Conservation (phyloP, 2,113 vertebrate genomes). For the Pelecanoides urinatrix region DNA sequence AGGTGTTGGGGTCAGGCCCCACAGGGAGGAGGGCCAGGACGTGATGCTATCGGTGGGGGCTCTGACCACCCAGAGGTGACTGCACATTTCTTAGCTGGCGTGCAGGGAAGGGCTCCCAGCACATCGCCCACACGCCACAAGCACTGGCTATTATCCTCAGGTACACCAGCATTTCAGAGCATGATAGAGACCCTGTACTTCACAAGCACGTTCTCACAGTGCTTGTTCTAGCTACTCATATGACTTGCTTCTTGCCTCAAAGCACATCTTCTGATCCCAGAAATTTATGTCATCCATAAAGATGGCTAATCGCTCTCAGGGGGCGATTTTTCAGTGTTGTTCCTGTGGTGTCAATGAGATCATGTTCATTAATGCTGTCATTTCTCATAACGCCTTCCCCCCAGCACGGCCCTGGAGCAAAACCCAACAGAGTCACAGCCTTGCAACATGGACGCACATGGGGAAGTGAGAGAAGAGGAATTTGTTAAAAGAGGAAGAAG, state of each 20-base stretch:
- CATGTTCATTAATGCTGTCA: not conserved
- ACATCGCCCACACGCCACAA: not conserved
- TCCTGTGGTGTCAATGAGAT: not conserved
- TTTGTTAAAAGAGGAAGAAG: not conserved
- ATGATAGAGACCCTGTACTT: not conserved
- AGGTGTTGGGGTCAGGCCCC: not conserved
- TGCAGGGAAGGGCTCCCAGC: not conserved
- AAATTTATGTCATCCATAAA: not conserved
- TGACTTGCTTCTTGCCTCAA: not conserved
- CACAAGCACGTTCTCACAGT: not conserved
- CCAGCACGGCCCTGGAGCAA: not conserved
- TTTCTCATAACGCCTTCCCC: fast-evolving
- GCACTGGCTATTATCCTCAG: not conserved
- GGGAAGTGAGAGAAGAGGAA: slow-evolving; percentile 41
- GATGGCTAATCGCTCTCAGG: not conserved
- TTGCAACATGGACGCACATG: not conserved
- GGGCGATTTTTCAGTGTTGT: not conserved
- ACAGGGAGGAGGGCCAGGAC: fast-evolving
- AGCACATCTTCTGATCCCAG: not conserved
- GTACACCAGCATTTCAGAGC: not conserved
- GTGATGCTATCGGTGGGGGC: not conserved
- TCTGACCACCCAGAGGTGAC: not conserved
- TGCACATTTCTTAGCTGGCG: not conserved
- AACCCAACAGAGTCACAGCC: not conserved
- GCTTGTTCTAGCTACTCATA: not conserved